These are phyloP conservation scores for Nomada lathburiana DNA, from an alignment of 2,888 invertebrate genomes.

Conservation along the genomic window DNA sequence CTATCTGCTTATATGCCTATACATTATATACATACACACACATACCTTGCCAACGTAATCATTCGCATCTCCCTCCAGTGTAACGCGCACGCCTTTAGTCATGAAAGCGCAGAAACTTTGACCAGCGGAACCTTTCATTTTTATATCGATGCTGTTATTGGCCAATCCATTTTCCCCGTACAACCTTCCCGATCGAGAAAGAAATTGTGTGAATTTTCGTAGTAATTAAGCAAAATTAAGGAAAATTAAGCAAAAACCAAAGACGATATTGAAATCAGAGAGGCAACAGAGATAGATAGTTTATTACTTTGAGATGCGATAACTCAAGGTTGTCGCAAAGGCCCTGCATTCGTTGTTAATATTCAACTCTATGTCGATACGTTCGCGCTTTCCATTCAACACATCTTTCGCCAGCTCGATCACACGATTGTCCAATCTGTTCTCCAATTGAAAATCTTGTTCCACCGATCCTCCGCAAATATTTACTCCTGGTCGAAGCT, in stretches of 20 bases:
- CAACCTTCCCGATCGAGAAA: conserved; percentile 86
- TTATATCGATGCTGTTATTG: conserved; percentile 91
- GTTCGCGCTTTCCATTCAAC: conserved; percentile 89
- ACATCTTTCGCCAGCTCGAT: conserved; percentile 90
- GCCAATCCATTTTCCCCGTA: conserved; percentile 95
- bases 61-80: conserved; percentile 98
- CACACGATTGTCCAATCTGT: conserved; percentile 91
- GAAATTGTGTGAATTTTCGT: background rate
- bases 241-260: background rate
- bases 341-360: conserved; percentile 97
- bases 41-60: conserved; percentile 95
- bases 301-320: conserved; percentile 95
- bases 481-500: conserved; percentile 95
- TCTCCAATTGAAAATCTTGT: conserved; percentile 94
- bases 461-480: conserved; percentile 94
- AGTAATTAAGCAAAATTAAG: background rate
- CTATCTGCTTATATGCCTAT: too few relatives aligned
- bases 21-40: too few relatives aligned
- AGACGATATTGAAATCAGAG: background rate
- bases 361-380: conserved; percentile 90
- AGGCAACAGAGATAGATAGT: background rate
- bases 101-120: conserved; percentile 99
- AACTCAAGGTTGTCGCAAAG: conserved; percentile 97
- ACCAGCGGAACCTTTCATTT: conserved; percentile 96
- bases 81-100: conserved; percentile 94